Base-by-base conservation (phyloP, 1,140 invertebrate genomes). In the Platorchestia sp. region DNA sequence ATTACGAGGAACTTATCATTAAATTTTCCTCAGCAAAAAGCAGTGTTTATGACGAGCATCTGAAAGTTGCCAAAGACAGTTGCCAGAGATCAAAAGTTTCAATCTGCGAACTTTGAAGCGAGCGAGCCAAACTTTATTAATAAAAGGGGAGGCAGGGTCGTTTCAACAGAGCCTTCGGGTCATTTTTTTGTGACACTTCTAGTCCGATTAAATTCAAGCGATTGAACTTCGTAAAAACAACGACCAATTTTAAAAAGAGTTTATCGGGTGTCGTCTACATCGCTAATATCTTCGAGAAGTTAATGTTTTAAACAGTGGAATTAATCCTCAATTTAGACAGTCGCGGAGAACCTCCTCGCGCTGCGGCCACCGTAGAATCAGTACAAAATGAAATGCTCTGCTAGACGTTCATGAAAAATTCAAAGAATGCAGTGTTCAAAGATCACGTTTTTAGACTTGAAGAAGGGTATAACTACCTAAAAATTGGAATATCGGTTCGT, bases 41-140 rank as follows among this genome's bases (percentile, higher is more conserved):
- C 87, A 3, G 87, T 89, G n/a, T 93, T 93, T 45, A 93, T 47
- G 91, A 93, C 19, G 91, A 93, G 91, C 44, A 90, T 93, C 45
- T 45, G 44, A 93, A 93, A 93, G 91, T 93, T 93, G 1, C 6
- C 45, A 47, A 45, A 93, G 91, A 47, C 91, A n/a, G 45, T 93
- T 93, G 43, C 45, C 41, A 27, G 41, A 47, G 43, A 93, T 93
- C 91, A 93, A 93, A 93, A 93, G 43, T 93, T 93, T 40, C 43
- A 93, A 93, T 93, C 91, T 93, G 0, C 45, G 91, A 93, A 93
- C 91, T 93, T 93, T 93, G 45, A 45, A 45, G 44, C 91, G 41
- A 47, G 44, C 91, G 43, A n/a, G n/a, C 91, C 6, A 47, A 93
- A 93, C 91, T 93, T 93, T 45, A 93, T 93, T 93, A 93, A 93